Base-by-base conservation (phyloP, 1,140 invertebrate genomes). In the Drosophila biarmipes region DNA sequence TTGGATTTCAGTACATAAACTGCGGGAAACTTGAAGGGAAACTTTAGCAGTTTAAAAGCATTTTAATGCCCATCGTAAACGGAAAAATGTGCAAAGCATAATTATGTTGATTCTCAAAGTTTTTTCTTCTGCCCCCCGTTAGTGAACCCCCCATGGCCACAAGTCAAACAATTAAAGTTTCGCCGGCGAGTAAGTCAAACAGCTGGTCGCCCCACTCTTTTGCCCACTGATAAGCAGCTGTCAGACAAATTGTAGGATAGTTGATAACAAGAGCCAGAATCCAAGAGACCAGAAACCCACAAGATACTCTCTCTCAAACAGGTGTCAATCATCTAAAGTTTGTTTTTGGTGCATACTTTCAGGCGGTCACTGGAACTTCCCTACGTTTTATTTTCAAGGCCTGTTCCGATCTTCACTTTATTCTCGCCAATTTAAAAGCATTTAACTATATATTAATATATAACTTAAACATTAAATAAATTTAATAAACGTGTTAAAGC, bases 91-190 rank as follows among this genome's bases (percentile, higher is more conserved):
- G n/a, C 45, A 6, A 31, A 29, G n/a, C 45, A 64, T 66, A 64
- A 67, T 64, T 67, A 64, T 67, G 63, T 67, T 67, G 63, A 64
- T 64, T 64, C 17, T 64, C 29, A 40, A 66, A 67, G 58, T 67
- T 67, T 51, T 64, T 12, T 21, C 34, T 35, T 46, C 29, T 63
- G 58, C 29, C 10, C 6, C 12, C 37, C 27, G 43, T 43, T 27
- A 63, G 38, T 27, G 58, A 27, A 19, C 42, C 62, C 42, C 24
- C 62, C 42, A 43, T 45, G 56, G 63, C 45, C 63, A 17, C 34
- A 66, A 66, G 19, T 62, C 34, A 67, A 67, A 52, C 58, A 64
- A 43, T 67, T 67, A 43, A 67, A 67, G 63, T 67, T 64, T 64
- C 27, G 59, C 61, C 14, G 37, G 58, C 37, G 49, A 53, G 7